Evolutionary conservation across 2,113 vertebrate species (phyloP), one percentile per base, ranked within the genome.

Genomic region (Halcyon malimbica): DNA sequence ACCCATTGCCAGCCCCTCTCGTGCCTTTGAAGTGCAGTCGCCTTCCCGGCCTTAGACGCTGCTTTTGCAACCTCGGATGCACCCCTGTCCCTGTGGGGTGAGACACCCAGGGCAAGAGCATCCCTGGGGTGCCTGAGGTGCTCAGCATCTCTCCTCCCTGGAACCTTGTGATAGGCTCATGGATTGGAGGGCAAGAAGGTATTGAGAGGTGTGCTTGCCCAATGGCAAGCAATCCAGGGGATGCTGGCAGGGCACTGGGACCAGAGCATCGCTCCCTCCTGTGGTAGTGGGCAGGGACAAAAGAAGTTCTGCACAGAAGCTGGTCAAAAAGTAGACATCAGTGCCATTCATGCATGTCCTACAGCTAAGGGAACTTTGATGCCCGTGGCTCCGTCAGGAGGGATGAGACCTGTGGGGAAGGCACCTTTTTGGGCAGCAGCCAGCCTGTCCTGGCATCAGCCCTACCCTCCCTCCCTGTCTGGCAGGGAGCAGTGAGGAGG

Each of bases 11-110:
- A 97, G 69, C 85, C 94, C 94, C 96, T 97, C 95, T 96, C 84
- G 83, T 96, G 82, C 92, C 59, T 95, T 90, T 90, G 96, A 96
- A 97, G 94, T 97, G 60, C 95, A 93, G 48, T 96, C 11, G 10
- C 92, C 94, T 96, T 94, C 84, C 70, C 7, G 6, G 74, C 41
- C 46, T 87, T 14, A 4, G 77, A 65, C 13, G 20, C 64, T 68
- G 83, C 92, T 88, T 81, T 84, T 89, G 92, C 89, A 92, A 31
- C 39, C n/a, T 71, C 2, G 16, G 39, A 51, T 74, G 56, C 48
- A 75, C 31, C 17, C 10, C 35, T 62, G 77, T 24, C 41, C 73
- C 50, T 2, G 1, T 44, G 62, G 31, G 21, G 26, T 62, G 70
- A 85, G 57, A 84, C 70, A 48, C 1, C 1, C 24, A 56, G 25